Conservation (phyloP, 2,888 invertebrate genomes). For the Hypolimnas misippus region DNA sequence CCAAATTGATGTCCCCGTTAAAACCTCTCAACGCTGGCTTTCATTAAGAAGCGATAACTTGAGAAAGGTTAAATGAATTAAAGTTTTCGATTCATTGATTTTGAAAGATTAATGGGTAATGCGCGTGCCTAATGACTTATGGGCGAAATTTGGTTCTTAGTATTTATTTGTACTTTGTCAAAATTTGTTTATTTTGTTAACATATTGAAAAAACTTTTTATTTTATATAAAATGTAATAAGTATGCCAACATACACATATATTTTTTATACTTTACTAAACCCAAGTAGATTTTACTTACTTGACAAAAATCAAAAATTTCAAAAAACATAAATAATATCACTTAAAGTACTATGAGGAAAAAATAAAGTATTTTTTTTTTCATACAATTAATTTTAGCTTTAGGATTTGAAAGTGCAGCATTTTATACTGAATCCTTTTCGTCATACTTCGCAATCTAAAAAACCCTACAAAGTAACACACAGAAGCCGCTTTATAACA, state of each 20-base stretch:
- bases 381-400: background rate
- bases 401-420: slow-evolving; percentile 5
- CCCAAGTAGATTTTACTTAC: too few relatives aligned
- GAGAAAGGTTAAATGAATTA: slow-evolving; percentile 60
- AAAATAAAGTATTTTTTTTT: background rate
- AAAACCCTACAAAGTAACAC: slow-evolving; percentile 31
- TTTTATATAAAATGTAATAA: too few relatives aligned
- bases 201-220: too few relatives aligned
- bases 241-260: too few relatives aligned
- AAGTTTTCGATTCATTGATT: slow-evolving; percentile 56
- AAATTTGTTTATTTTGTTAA: too few relatives aligned
- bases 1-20: slow-evolving; percentile 72
- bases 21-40: slow-evolving; percentile 65
- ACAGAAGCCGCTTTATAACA: slow-evolving; percentile 35
- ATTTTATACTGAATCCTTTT: slow-evolving; percentile 20
- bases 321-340: too few relatives aligned
- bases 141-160: too few relatives aligned
- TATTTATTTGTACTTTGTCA: too few relatives aligned
- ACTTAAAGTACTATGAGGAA: background rate
- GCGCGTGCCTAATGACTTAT: slow-evolving; percentile 8
- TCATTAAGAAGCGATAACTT: slow-evolving; percentile 58
- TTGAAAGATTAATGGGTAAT: slow-evolving; percentile 57
- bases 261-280: too few relatives aligned
- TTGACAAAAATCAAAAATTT: too few relatives aligned
- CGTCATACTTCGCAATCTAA: slow-evolving; percentile 21